Evolutionary conservation across 35 echinoderm and acorn worm genomes (phyloP).

Genomic region (Patiria miniata): DNA sequence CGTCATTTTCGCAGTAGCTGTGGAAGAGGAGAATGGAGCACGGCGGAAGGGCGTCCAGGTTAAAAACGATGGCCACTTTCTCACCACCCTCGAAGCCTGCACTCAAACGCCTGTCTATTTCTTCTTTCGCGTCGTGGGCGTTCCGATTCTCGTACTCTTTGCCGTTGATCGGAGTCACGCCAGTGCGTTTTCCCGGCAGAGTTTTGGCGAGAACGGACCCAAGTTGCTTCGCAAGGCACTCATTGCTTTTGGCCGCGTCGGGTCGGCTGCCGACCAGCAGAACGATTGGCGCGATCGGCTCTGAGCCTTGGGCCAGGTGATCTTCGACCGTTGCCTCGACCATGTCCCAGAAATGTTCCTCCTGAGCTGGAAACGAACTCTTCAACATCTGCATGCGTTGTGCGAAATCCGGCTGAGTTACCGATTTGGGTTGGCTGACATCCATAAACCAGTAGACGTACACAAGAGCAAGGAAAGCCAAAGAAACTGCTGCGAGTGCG

Average conservation of each 20-base stretch:
- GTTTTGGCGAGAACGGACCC: not conserved
- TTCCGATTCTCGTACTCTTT: not conserved
- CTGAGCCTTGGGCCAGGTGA: not conserved
- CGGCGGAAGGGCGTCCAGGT: slow-evolving; percentile 67
- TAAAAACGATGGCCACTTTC: slow-evolving; percentile 52
- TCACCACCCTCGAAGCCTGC: slow-evolving; percentile 26
- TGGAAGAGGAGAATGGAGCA: slow-evolving; percentile 73
- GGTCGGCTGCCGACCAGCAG: slow-evolving; percentile 20
- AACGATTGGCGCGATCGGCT: not conserved
- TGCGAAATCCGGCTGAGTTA: too few species aligned
- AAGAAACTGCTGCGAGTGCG: too few species aligned
- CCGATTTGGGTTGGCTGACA: too few species aligned
- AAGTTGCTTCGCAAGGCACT: not conserved
- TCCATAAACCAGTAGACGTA: too few species aligned
- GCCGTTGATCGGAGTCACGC: not conserved
- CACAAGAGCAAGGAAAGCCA: too few species aligned
- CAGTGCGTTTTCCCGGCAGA: not conserved
- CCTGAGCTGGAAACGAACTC: not conserved
- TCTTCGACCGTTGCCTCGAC: not conserved
- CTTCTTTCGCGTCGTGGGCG: not conserved
- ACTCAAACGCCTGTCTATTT: not conserved
- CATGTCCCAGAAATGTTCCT: not conserved
- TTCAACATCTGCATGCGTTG: too few species aligned
- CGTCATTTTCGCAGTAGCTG: slow-evolving; percentile 80
- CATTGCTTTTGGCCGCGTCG: not conserved